These are phyloP conservation scores for Drosophila lutescens DNA, from an alignment of 2,888 invertebrate species.

Conservation along the genomic window DNA sequence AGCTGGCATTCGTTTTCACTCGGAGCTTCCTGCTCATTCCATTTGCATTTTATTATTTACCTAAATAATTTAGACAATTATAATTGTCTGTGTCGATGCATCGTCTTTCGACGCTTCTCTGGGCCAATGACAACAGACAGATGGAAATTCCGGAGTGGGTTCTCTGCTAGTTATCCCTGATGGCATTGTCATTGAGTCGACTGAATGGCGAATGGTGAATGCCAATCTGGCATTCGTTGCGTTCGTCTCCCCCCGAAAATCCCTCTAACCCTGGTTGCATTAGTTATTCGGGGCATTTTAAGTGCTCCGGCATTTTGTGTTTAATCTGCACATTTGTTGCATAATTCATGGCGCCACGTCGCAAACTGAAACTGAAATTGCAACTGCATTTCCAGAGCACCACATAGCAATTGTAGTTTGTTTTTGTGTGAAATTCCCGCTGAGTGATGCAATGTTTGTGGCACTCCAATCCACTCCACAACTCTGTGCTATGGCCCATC, in stretches of 20 bases:
- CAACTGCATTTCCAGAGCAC: conserved; percentile 10
- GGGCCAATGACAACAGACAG: conserved; percentile 28
- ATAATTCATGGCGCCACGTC: conserved; percentile 63
- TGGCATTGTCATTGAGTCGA: conserved; percentile 31
- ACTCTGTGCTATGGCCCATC: conserved; percentile 3
- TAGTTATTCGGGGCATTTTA: conserved; percentile 70
- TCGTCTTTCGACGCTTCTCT: conserved; percentile 26
- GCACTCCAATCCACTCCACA: background rate
- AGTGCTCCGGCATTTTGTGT: conserved; percentile 76
- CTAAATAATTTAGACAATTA: conserved; percentile 38
- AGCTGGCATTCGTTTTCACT: background rate
- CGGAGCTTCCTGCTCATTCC: background rate
- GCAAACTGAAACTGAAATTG: conserved; percentile 33
- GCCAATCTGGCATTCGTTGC: conserved; percentile 16
- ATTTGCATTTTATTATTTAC: conserved; percentile 30
- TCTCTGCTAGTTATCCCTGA: background rate
- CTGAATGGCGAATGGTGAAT: conserved; percentile 27
- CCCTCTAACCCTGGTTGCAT: conserved; percentile 41
- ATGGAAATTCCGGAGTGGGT: conserved; percentile 1
- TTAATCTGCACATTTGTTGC: conserved; percentile 78
- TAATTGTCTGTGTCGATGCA: conserved; percentile 21
- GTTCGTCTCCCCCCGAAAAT: background rate
- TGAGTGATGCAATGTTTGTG: conserved; percentile 37
- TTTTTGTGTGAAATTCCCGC: conserved; percentile 27
- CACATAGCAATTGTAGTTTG: conserved; percentile 30